Percentiles rank a stretch among this genome's conserved stretches.
Evolutionary conservation across 2,888 invertebrate species (phyloP).

Genomic region (Sinopyrophorus schimmeli): DNA sequence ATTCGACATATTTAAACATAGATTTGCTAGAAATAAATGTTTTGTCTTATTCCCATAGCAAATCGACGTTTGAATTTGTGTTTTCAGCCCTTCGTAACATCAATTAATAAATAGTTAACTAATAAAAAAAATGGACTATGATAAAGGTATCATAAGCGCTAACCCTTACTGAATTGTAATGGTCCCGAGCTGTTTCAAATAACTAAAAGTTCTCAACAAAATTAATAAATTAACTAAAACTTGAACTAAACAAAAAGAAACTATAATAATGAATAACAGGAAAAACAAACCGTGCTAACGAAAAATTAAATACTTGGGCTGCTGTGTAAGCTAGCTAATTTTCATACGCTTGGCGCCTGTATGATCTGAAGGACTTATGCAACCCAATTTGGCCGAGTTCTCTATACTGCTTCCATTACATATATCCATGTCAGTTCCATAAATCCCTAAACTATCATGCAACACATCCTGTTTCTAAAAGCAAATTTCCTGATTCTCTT

Average conservation of each 20-base stretch:
- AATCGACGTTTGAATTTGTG: no score
- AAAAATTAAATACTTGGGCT: constrained; percentile 43
- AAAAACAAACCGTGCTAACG: constrained; percentile 33
- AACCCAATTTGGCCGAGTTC: constrained; percentile 46
- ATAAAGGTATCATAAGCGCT: constrained; percentile 10
- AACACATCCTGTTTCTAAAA: constrained; percentile 53
- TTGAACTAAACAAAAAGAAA: constrained; percentile 11
- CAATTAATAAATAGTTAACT: constrained; percentile 11
- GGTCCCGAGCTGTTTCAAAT: constrained; percentile 29
- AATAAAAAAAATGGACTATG: constrained; percentile 8
- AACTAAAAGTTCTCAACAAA: constrained; percentile 19
- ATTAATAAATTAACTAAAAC: constrained; percentile 23
- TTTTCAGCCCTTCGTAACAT: constrained; percentile 14
- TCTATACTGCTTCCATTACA: constrained; percentile 41
- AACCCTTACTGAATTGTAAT: constrained; percentile 32
- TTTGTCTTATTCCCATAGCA: no score
- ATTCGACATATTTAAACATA: no score
- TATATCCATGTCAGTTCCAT: constrained; percentile 45
- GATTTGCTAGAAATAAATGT: no score
- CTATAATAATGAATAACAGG: constrained; percentile 16
- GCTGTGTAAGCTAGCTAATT: constrained; percentile 54
- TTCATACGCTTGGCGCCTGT: constrained; percentile 51
- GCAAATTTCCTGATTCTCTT: not conserved
- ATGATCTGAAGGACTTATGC: constrained; percentile 51
- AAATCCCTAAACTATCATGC: constrained; percentile 50